Conservation (phyloP, 2,888 invertebrate genomes). For the Cataglyphis albicans region DNA sequence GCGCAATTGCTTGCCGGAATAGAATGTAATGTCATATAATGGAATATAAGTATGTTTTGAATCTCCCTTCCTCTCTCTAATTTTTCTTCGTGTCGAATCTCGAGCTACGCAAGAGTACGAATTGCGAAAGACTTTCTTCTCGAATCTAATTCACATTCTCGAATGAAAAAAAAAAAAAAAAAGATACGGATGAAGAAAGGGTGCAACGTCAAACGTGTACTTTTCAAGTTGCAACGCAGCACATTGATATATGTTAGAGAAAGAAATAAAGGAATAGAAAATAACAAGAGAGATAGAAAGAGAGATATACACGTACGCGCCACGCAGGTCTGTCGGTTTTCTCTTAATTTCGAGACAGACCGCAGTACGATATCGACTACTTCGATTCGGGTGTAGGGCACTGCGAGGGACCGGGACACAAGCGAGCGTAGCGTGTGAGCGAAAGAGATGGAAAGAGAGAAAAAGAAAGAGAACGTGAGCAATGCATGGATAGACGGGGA, state of each 20-base stretch:
- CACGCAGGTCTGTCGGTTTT: slow-evolving; percentile 71
- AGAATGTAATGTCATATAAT: neutral
- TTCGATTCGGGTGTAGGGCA: slow-evolving; percentile 79
- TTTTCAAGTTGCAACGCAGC: neutral
- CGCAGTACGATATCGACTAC: slow-evolving; percentile 84
- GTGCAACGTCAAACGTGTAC: neutral
- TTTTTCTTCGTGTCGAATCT: neutral
- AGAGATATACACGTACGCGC: neutral
- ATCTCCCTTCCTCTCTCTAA: too few relatives aligned
- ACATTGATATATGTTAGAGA: slow-evolving; percentile 13
- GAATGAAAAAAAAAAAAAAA: neutral
- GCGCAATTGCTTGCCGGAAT: neutral
- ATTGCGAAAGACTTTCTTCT: neutral
- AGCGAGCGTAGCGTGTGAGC: slow-evolving; percentile 24
- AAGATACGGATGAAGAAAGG: too few relatives aligned
- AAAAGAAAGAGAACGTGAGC: slow-evolving; percentile 50
- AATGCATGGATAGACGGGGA: slow-evolving; percentile 69
- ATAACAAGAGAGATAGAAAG: slow-evolving; percentile 47
- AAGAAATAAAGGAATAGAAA: slow-evolving; percentile 42
- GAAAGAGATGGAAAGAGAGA: slow-evolving; percentile 61
- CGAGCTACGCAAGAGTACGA: neutral
- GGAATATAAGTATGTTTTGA: neutral
- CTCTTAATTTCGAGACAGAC: slow-evolving; percentile 83
- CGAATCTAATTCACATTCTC: neutral
- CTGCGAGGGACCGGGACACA: slow-evolving; percentile 38